These are phyloP conservation scores for Caenorhabditis inopinata DNA, from an alignment of 1,140 invertebrate genomes.

Conservation along the genomic window DNA sequence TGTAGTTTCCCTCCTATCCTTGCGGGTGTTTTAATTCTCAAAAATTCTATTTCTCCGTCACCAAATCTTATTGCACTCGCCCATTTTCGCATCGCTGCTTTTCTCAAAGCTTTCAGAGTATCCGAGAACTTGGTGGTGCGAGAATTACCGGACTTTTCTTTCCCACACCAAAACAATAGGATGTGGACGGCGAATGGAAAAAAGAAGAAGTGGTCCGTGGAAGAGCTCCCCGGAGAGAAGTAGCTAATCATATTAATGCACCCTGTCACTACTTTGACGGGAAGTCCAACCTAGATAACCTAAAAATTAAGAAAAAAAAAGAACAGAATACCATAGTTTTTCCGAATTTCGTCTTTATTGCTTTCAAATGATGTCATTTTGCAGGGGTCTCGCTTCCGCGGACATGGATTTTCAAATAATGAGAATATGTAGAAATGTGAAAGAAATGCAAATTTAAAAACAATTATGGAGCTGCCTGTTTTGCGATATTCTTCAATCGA, in stretches of 20 bases:
- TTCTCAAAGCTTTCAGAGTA: constrained; percentile 7
- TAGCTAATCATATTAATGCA: constrained; percentile 33
- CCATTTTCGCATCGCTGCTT: background rate
- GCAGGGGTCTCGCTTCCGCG: too few relatives aligned
- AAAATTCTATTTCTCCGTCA: background rate
- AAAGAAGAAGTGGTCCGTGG: background rate
- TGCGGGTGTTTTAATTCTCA: too few relatives aligned
- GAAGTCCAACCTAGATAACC: constrained; percentile 25
- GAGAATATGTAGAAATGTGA: too few relatives aligned
- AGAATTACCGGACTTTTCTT: background rate
- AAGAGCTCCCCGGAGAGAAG: constrained; percentile 28
- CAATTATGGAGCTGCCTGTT: too few relatives aligned
- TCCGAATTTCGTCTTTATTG: background rate
- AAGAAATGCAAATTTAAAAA: too few relatives aligned
- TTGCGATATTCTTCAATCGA: too few relatives aligned
- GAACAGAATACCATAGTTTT: background rate
- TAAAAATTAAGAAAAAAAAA: background rate
- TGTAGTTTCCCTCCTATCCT: too few relatives aligned
- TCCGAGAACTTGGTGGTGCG: constrained; percentile 24
- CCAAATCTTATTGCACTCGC: constrained; percentile 15
- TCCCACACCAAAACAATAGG: constrained; percentile 27
- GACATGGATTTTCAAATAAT: too few relatives aligned
- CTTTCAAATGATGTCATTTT: constrained; percentile 2
- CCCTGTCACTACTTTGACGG: constrained; percentile 8
- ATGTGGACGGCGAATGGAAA: background rate